Evolutionary conservation across 2,888 invertebrate genomes (phyloP).

Genomic region (Microctonus hyperodae): DNA sequence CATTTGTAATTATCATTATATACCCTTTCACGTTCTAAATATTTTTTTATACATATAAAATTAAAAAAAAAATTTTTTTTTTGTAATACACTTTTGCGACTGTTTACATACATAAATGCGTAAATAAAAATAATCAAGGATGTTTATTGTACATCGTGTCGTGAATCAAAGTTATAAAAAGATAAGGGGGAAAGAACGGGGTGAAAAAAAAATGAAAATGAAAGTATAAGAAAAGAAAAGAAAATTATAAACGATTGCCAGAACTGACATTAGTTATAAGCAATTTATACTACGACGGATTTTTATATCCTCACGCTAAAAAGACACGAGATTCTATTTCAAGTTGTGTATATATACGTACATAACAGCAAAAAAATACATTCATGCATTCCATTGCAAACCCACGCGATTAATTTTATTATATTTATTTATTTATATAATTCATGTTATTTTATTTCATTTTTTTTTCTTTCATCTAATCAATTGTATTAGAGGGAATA

Average conservation of each 20-base stretch:
- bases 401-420: conserved; percentile 34
- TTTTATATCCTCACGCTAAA: conserved; percentile 23
- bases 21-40: background rate
- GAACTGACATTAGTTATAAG: conserved; percentile 8
- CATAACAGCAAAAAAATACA: conserved; percentile 46
- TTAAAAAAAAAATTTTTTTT: too few species aligned
- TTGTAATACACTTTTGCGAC: too few species aligned
- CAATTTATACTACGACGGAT: background rate
- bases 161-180: background rate
- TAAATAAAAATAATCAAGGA: background rate
- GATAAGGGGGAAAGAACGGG: background rate
- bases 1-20: conserved; percentile 1
- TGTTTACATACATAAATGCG: too few species aligned
- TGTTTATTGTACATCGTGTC: background rate
- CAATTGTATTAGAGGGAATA: background rate
- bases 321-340: conserved; percentile 45
- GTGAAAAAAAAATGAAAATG: background rate
- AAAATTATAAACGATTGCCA: background rate
- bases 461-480: background rate
- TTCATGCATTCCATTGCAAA: conserved; percentile 46
- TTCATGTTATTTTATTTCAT: too few species aligned
- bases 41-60: too few species aligned
- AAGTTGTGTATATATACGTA: conserved; percentile 48
- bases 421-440: conserved; percentile 29
- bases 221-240: background rate